Evolutionary conservation across 1,140 invertebrate species (phyloP).

Genomic region (Piezodorus guildinii): DNA sequence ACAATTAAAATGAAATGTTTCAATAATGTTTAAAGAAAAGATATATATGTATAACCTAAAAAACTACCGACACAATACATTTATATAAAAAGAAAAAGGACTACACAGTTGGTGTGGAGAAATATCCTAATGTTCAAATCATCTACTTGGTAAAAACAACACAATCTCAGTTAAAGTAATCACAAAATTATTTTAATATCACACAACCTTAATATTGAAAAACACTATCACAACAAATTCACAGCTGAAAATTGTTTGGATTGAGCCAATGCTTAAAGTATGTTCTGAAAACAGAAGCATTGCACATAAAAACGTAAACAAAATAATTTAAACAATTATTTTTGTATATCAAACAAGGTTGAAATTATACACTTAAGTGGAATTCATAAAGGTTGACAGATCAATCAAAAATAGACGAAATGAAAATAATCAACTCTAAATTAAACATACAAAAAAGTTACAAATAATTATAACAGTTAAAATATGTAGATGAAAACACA

Average conservation of each 20-base stretch:
- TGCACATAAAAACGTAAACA: no score
- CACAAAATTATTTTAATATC: no score
- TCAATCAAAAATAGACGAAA: not conserved
- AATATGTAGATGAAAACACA: not conserved
- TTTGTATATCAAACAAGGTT: no score
- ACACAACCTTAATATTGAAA: no score
- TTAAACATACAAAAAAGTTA: not conserved
- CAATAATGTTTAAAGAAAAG: not conserved
- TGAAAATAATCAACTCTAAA: not conserved
- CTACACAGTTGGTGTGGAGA: not conserved
- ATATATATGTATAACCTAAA: not conserved
- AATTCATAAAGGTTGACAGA: not conserved
- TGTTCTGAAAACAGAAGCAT: no score
- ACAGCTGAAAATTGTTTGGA: no score
- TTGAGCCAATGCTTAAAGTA: no score
- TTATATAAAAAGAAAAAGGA: not conserved
- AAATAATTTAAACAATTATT: no score
- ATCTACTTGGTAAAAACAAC: no score
- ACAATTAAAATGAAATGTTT: not conserved
- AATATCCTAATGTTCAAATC: not conserved
- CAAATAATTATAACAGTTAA: not conserved
- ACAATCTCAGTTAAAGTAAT: no score
- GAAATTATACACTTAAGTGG: no score
- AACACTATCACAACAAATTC: no score
- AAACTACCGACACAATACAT: not conserved